Conservation (phyloP, 2,888 invertebrate genomes). For the Drosophila atripex region DNA sequence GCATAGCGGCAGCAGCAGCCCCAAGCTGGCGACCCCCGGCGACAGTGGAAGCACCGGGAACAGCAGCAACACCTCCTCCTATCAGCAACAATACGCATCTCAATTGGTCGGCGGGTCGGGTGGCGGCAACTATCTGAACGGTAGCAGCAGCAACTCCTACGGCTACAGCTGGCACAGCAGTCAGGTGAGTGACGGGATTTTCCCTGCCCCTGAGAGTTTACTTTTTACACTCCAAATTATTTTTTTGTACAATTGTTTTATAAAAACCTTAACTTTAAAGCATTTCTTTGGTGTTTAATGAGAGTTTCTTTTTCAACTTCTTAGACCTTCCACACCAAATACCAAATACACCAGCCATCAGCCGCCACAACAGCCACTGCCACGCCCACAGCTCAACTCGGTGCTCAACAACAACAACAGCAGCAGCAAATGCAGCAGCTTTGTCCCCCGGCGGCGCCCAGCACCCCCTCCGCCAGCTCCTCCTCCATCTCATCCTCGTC, state of each 20-base stretch:
- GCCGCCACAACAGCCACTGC: slow-evolving; percentile 63
- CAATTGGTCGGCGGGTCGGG: slow-evolving; percentile 67
- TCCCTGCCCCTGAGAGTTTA: not conserved
- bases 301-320: slow-evolving; percentile 14
- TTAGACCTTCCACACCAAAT: slow-evolving; percentile 82
- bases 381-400: slow-evolving; percentile 75
- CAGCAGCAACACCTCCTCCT: slow-evolving; percentile 73
- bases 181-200: slow-evolving; percentile 78
- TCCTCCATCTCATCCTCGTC: slow-evolving; percentile 84
- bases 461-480: slow-evolving; percentile 73
- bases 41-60: slow-evolving; percentile 53
- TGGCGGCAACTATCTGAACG: slow-evolving; percentile 68
- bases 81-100: slow-evolving; percentile 78
- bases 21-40: slow-evolving; percentile 73
- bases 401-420: slow-evolving; percentile 67
- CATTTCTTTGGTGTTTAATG: not conserved
- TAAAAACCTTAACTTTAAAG: not conserved
- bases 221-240: not conserved
- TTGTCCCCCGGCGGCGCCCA: slow-evolving; percentile 80
- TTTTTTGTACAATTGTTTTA: no score
- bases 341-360: slow-evolving; percentile 81
- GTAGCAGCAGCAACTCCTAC: slow-evolving; percentile 70
- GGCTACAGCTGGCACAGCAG: slow-evolving; percentile 83
- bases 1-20: slow-evolving; percentile 81
- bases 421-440: slow-evolving; percentile 77